Evolutionary conservation across 92 coral and sea anemone genomes (phyloP), one percentile per base, ranked within the genome.

Genomic region (Paramuricea clavata): DNA sequence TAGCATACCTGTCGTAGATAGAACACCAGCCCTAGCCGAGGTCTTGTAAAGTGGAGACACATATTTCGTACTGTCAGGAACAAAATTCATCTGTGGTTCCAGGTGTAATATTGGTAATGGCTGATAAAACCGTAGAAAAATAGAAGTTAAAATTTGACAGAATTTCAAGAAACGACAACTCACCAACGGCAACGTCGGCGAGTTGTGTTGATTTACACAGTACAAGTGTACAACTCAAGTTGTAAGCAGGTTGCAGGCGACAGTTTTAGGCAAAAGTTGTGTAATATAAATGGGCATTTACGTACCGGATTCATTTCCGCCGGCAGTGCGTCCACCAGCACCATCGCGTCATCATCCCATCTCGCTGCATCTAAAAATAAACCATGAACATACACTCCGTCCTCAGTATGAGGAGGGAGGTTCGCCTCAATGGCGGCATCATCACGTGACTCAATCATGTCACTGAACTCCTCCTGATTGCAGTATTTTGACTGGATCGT

Each of bases 31-130:
- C 15, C 99, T 86, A 15, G 93, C 97, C 1, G 99, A 93, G 28
- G 99, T 97, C 75, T 94, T 97, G 91, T 97, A 97, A 85, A 97
- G 90, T 44, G 99, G 99, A 69, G 90, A 72, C 17, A 91, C 92
- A 81, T 97, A 97, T 60, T 83, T 88, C 17, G 97, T 69, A 23
- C 93, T 86, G 59, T 97, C 99, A 52, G 98, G 98, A 19, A 89
- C 88, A 85, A 92, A 90, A 93, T 97, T 97, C 99, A 97, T 94
- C 78, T 93, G 92, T 13, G 99, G 99, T 34, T 97, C 99, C 99
- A 97, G 93, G 82, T 97, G 99, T 76, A 97, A 73, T 83, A 97
- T 97, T 57, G 99, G 98, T 72, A 95, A 87, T 13, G 95, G 94
- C 99, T 97, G 60, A 0, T 57, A 81, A 76, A 68, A 70, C 2